Percentiles rank a stretch among this genome's conserved stretches.
These are phyloP conservation scores for Calyptomena viridis DNA, from an alignment of 2,113 vertebrate genomes.

Conservation along the genomic window DNA sequence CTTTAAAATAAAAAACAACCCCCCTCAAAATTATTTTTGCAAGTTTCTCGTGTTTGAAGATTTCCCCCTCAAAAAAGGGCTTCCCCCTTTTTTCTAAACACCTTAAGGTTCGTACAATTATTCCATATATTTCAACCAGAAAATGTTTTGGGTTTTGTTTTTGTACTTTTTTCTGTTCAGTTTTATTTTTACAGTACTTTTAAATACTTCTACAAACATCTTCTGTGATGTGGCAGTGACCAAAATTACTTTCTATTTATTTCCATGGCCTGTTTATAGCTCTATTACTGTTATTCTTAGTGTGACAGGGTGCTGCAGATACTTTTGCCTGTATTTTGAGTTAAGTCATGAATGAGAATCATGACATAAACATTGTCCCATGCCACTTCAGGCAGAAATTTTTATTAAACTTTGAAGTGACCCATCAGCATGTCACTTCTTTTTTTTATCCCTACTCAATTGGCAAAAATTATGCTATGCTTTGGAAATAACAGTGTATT, in stretches of 20 bases:
- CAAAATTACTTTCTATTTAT: not conserved
- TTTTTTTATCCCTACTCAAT: not conserved
- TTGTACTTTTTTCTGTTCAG: not conserved
- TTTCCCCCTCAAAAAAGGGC: fast-evolving
- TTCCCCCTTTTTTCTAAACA: not conserved
- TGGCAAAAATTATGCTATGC: not conserved
- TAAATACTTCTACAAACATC: not conserved
- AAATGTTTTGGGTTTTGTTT: not conserved
- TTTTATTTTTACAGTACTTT: not conserved
- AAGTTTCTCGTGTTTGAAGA: not conserved
- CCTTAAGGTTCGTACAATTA: not conserved
- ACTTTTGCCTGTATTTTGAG: not conserved
- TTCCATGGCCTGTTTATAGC: not conserved
- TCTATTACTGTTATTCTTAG: too few species aligned
- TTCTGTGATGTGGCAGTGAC: not conserved
- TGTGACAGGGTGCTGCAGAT: not conserved
- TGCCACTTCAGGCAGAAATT: not conserved
- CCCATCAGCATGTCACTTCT: not conserved
- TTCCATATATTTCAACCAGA: not conserved
- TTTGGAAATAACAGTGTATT: not conserved
- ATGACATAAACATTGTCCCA: not conserved
- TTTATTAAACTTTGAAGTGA: not conserved
- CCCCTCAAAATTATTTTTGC: not conserved
- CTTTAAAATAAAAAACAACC: not conserved
- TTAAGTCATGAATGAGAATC: not conserved